Conservation (phyloP, 2,888 invertebrate species). For the Polia nebulosa region DNA sequence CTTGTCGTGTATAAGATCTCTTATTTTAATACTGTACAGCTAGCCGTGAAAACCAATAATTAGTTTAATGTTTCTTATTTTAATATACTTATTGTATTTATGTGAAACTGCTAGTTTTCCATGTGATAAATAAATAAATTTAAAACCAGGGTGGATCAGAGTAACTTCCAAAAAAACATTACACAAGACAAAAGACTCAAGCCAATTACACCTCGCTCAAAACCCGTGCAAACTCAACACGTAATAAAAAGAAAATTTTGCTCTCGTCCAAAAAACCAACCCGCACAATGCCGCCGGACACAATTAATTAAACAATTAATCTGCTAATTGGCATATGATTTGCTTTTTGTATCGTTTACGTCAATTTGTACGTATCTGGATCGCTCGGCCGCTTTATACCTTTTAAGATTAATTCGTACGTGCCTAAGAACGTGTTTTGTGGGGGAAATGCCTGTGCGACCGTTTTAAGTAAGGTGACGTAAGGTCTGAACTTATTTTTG, state of each 20-base stretch:
- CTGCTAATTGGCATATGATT: conserved; percentile 88
- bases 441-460: conserved; percentile 41
- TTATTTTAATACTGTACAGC: no score
- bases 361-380: conserved; percentile 84
- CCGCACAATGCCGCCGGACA: conserved; percentile 71
- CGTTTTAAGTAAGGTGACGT: conserved; percentile 30
- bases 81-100: no score
- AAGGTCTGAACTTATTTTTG: conserved; percentile 52
- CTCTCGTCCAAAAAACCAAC: conserved; percentile 72
- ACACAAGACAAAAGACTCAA: neutral
- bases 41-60: no score
- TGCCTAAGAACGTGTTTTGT: conserved; percentile 63
- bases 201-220: conserved; percentile 30
- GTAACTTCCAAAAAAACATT: neutral
- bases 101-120: no score
- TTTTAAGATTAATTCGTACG: conserved; percentile 74
- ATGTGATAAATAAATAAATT: no score
- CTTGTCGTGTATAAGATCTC: no score
- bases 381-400: conserved; percentile 68
- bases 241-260: conserved; percentile 67
- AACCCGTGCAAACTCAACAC: conserved; percentile 55
- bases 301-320: conserved; percentile 91
- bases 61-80: no score
- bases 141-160: neutral
- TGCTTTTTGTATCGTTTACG: conserved; percentile 84